These are phyloP conservation scores for Eurystomus gularis DNA, from an alignment of 2,113 vertebrate species.

Conservation along the genomic window DNA sequence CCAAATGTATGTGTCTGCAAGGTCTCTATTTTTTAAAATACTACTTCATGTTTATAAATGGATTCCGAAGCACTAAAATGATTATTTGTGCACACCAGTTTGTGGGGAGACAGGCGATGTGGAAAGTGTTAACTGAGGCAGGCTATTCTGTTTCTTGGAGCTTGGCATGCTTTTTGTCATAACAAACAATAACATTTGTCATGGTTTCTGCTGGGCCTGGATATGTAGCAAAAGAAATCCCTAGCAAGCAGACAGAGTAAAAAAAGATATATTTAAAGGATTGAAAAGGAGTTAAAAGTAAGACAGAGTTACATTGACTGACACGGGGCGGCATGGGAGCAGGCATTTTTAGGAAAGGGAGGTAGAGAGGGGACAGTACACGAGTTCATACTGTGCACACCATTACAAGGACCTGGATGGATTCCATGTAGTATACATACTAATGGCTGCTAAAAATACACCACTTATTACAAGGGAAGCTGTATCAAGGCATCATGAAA, in stretches of 20 bases:
- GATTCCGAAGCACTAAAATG: neutral
- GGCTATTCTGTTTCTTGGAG: neutral
- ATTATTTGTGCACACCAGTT: neutral
- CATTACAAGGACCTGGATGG: neutral
- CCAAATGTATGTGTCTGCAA: neutral
- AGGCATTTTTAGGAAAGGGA: neutral
- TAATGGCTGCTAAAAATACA: neutral
- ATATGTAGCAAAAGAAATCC: neutral
- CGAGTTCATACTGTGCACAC: rapidly evolving
- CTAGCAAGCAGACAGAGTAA: neutral
- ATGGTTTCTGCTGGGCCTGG: neutral
- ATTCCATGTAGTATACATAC: neutral
- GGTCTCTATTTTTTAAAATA: neutral
- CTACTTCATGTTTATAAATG: neutral
- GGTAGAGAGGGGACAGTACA: neutral
- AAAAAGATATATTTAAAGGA: neutral
- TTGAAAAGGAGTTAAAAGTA: neutral
- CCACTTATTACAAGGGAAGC: rapidly evolving
- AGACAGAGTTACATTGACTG: no score
- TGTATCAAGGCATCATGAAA: neutral
- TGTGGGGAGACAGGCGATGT: neutral
- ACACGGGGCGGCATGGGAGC: neutral
- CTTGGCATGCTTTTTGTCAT: neutral
- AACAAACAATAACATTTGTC: neutral
- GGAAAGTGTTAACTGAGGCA: neutral